A percentile compares a stretch with the other conserved stretches of the same genome.
Evolutionary conservation across 1,140 invertebrate genomes (phyloP).

Genomic region (Chironomus striatipennis): DNA sequence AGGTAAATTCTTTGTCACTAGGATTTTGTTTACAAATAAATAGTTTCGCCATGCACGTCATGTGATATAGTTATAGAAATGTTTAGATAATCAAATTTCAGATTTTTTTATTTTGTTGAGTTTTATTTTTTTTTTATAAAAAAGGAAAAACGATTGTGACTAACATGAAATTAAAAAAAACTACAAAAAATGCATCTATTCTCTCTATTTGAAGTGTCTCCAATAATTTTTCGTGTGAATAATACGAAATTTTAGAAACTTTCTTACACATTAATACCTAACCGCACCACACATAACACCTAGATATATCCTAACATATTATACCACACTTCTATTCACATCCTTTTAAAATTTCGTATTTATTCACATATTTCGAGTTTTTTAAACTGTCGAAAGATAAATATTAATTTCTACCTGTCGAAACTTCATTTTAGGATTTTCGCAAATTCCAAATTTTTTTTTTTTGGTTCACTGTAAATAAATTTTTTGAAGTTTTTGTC

Average conservation of each 20-base stretch:
- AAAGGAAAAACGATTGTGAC: slow-evolving; percentile 5
- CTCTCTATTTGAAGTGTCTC: neutral
- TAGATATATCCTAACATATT: too few species aligned
- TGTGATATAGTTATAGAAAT: slow-evolving; percentile 1
- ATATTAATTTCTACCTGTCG: too few species aligned
- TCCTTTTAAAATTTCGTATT: too few species aligned
- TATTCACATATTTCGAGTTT: too few species aligned
- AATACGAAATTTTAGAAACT: neutral
- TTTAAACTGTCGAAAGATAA: too few species aligned
- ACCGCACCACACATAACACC: too few species aligned
- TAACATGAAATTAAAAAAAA: neutral
- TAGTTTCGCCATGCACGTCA: slow-evolving; percentile 1
- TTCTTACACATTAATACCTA: neutral
- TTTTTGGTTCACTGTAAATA: too few species aligned
- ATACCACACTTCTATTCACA: too few species aligned
- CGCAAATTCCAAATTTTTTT: too few species aligned
- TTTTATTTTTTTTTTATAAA: neutral
- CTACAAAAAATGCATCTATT: neutral
- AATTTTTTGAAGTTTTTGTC: too few species aligned
- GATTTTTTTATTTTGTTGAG: neutral
- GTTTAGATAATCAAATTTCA: neutral
- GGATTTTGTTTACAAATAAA: neutral
- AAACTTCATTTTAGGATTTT: too few species aligned
- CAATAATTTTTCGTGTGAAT: neutral
- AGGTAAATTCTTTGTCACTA: slow-evolving; percentile 42